Evolutionary conservation across 2,797 vertebrate species (phyloP), one percentile per base, ranked within the genome.

Genomic region (Enteromius radiatus): DNA sequence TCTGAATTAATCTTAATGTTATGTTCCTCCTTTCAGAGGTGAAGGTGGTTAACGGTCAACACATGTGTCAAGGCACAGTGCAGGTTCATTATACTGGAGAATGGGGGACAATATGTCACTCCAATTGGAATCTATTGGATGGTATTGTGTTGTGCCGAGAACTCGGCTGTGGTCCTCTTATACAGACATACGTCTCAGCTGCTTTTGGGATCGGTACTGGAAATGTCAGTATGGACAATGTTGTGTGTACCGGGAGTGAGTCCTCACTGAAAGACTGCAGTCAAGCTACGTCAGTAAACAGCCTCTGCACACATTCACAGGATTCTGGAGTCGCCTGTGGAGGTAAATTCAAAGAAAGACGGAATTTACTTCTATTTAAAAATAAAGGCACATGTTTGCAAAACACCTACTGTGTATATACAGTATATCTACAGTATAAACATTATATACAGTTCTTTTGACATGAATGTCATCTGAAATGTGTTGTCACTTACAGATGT

Each of bases 141-240:
- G 81, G 81, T 43, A 41, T 82, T 17, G 81, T 82, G 73, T 4
- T 67, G 36, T 82, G 81, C 45, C 63, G 81, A 69, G 81, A 82
- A 38, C 81, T 82, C 12, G 63, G 73, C 36, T 82, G 81, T 45
- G 81, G 81, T 33, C 49, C 81, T 10, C 4, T 76, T 9, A 15
- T 0, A 15, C 0, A 0, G 10, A 3, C 23, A 9, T n/a, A 28
- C 3, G 0, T 5, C 21, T 45, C 15, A n/a, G 9, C 59, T 38
- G 0, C 4, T 31, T 75, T 28, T 10, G 70, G 70, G 17, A 38
- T 0, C 0, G 70, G 56, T 15, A 6, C 70, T 9, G 80, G 80
- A 5, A 7, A 12, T 0, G 33, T 82, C 10, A 1, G 17, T 26
- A 67, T 68, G 81, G 73, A 76, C 56, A 21, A 14, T 33, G 9